Evolutionary conservation across 2,113 vertebrate species (phyloP).

Genomic region (Naja naja): DNA sequence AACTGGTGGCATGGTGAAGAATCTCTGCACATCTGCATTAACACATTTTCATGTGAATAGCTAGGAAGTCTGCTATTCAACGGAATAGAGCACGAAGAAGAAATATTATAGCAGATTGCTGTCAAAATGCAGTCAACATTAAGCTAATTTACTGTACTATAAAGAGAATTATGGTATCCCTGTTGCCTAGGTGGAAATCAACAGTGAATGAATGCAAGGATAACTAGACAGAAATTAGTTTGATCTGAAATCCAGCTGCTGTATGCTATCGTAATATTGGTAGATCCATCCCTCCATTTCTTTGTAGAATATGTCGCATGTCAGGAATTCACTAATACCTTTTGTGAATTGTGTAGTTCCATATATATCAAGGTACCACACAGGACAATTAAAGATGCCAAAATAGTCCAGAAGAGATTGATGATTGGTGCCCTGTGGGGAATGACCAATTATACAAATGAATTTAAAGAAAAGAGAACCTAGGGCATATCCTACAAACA

Average conservation of each 20-base stretch:
- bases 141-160: background rate
- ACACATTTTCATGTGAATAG: background rate
- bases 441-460: background rate
- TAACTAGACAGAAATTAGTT: background rate
- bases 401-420: background rate
- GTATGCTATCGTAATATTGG: background rate
- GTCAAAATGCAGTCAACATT: background rate
- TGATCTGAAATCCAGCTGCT: background rate
- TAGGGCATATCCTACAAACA: background rate
- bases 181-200: background rate
- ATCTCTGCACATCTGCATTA: background rate
- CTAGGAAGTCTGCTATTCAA: background rate
- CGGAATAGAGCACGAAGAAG: background rate
- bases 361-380: background rate
- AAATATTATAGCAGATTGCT: background rate
- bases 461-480: background rate
- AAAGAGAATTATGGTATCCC: background rate
- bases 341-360: conserved; percentile 1
- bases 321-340: background rate
- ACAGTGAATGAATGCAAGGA: background rate
- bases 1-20: background rate
- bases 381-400: background rate
- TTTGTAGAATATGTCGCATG: background rate
- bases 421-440: background rate
- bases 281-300: background rate